These are phyloP conservation scores for Choreutis nemorana DNA, from an alignment of 2,888 invertebrate species.

Conservation along the genomic window DNA sequence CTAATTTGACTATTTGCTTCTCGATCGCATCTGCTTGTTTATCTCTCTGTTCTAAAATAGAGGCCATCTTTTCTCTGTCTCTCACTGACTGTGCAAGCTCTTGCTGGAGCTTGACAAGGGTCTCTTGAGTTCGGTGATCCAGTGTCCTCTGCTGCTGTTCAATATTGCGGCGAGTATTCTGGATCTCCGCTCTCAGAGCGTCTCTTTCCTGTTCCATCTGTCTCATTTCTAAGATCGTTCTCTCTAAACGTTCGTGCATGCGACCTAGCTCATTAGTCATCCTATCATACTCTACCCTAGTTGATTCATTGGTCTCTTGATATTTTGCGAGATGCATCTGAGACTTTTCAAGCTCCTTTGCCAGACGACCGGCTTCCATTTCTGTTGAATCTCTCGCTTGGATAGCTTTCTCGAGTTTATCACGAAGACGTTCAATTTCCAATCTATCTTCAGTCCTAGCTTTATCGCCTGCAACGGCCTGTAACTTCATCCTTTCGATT, in stretches of 20 bases:
- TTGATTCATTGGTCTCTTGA: slow-evolving; percentile 82
- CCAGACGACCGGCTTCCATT: slow-evolving; percentile 83
- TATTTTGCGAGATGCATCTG: slow-evolving; percentile 85
- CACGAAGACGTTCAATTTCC: slow-evolving; percentile 85
- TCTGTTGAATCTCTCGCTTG: slow-evolving; percentile 84
- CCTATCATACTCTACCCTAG: slow-evolving; percentile 85
- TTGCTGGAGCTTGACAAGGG: slow-evolving; percentile 75
- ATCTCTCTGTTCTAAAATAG: slow-evolving; percentile 80
- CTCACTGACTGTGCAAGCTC: slow-evolving; percentile 75
- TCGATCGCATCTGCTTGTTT: slow-evolving; percentile 83
- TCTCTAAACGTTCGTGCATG: slow-evolving; percentile 81
- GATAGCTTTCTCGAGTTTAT: slow-evolving; percentile 86
- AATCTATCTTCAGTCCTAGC: slow-evolving; percentile 73
- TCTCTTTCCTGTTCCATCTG: slow-evolving; percentile 79
- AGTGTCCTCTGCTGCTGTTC: slow-evolving; percentile 71
- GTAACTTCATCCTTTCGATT: slow-evolving; percentile 78
- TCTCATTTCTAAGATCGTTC: slow-evolving; percentile 74
- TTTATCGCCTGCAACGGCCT: slow-evolving; percentile 71
- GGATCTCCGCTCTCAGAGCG: slow-evolving; percentile 72
- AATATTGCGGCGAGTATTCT: slow-evolving; percentile 69
- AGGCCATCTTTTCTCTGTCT: slow-evolving; percentile 80
- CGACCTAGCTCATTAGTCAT: slow-evolving; percentile 83
- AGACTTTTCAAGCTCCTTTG: slow-evolving; percentile 86
- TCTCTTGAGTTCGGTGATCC: slow-evolving; percentile 76
- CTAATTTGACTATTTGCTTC: slow-evolving; percentile 84